Evolutionary conservation across 2,888 invertebrate genomes (phyloP).

Genomic region (Coleophora flavipennella): DNA sequence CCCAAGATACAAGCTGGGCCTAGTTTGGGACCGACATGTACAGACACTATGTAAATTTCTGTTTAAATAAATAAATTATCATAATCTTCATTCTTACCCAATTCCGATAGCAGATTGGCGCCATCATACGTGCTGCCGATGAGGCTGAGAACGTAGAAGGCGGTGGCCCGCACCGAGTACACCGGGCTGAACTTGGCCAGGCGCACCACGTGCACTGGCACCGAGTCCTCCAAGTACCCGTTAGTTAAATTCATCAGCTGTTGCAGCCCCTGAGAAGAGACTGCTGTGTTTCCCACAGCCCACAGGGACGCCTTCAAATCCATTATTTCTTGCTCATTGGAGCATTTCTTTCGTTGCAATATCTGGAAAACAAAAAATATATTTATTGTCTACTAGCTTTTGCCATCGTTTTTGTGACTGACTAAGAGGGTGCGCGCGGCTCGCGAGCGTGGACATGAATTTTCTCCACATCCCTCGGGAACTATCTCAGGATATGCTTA

Average conservation of each 20-base stretch:
- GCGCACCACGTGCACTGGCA: constrained; percentile 64
- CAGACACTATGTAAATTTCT: too few relatives aligned
- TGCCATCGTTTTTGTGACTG: too few relatives aligned
- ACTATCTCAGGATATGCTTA: too few relatives aligned
- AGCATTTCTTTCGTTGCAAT: constrained; percentile 67
- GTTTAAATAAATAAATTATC: too few relatives aligned
- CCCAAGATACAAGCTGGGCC: too few relatives aligned
- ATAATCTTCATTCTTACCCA: constrained; percentile 64
- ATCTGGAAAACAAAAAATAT: constrained; percentile 28
- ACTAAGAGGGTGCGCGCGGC: too few relatives aligned
- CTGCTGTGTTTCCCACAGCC: constrained; percentile 89
- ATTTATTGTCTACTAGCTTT: too few relatives aligned
- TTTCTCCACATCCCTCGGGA: too few relatives aligned
- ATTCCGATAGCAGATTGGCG: constrained; percentile 81
- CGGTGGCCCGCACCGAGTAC: constrained; percentile 91
- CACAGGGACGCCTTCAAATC: constrained; percentile 91
- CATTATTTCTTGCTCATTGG: constrained; percentile 78
- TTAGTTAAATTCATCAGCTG: constrained; percentile 74
- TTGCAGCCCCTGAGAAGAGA: constrained; percentile 82
- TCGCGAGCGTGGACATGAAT: too few relatives aligned
- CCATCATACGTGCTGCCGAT: constrained; percentile 88
- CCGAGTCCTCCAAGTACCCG: constrained; percentile 51
- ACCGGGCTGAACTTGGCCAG: constrained; percentile 86
- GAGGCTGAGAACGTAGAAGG: constrained; percentile 89
- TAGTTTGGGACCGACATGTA: too few relatives aligned